Evolutionary conservation across 2,888 invertebrate species (phyloP).

Genomic region (Drosophila niveifrons): DNA sequence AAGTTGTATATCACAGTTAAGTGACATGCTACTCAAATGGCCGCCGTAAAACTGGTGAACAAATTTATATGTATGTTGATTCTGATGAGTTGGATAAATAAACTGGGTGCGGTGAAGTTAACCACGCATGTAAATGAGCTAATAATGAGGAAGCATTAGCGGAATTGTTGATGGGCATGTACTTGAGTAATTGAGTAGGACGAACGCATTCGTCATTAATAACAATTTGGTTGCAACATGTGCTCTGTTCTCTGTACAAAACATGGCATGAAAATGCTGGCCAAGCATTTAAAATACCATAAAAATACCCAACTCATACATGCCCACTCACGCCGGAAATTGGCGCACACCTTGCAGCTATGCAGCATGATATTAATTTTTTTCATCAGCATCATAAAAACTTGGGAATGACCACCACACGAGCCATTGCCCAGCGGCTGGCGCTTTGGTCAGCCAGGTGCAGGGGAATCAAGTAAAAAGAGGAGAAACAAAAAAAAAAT

Average conservation of each 20-base stretch:
- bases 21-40: too few relatives aligned
- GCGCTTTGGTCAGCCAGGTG: constrained; percentile 26
- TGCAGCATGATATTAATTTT: constrained; percentile 56
- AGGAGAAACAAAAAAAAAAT: constrained; percentile 3
- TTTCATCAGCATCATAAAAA: constrained; percentile 60
- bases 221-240: constrained; percentile 53
- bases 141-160: constrained; percentile 10
- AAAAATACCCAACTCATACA: constrained; percentile 37
- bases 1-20: too few relatives aligned
- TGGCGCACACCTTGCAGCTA: constrained; percentile 80
- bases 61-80: background rate
- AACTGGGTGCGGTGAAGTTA: constrained; percentile 9
- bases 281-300: constrained; percentile 54
- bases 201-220: constrained; percentile 52
- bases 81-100: constrained; percentile 1
- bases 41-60: too few relatives aligned
- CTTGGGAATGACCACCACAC: constrained; percentile 54
- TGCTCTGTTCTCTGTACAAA: constrained; percentile 36
- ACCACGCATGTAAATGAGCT: constrained; percentile 13
- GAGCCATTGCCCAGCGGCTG: constrained; percentile 35
- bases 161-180: background rate
- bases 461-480: background rate
- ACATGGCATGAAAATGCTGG: constrained; percentile 15
- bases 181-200: constrained; percentile 9
- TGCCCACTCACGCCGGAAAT: constrained; percentile 73